Evolutionary conservation across 2,113 vertebrate genomes (phyloP).

Genomic region (Hipposideros armiger): DNA sequence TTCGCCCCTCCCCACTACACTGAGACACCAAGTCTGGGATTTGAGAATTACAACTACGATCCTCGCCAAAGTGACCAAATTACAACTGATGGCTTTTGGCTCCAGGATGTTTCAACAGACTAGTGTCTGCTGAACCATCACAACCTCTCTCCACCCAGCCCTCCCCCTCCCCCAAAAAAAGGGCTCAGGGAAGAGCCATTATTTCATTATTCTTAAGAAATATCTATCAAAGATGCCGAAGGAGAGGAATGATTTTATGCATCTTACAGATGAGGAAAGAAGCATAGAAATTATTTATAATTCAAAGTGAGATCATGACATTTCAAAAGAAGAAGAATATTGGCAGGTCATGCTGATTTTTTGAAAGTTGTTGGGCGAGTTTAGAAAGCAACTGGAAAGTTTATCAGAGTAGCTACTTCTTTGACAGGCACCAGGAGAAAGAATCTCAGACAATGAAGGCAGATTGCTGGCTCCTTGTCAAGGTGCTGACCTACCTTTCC

Average conservation of each 20-base stretch:
- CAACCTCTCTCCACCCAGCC: background rate
- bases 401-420: constrained; percentile 23
- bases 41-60: constrained; percentile 58
- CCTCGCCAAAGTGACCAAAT: constrained; percentile 69
- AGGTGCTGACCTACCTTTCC: constrained; percentile 43
- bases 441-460: background rate
- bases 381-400: constrained; percentile 42
- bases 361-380: constrained; percentile 21
- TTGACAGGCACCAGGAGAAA: constrained; percentile 44
- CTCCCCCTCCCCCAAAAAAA: background rate
- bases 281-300: constrained; percentile 59
- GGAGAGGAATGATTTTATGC: constrained; percentile 24
- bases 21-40: constrained; percentile 77
- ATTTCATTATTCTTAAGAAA: constrained; percentile 72
- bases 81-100: constrained; percentile 71
- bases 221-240: constrained; percentile 22
- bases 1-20: constrained; percentile 43
- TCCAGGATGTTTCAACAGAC: constrained; percentile 67
- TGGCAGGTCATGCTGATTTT: constrained; percentile 60
- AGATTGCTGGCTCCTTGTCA: constrained; percentile 41
- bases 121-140: constrained; percentile 45
- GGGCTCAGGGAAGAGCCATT: constrained; percentile 45
- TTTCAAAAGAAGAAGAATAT: constrained; percentile 52
- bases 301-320: constrained; percentile 37
- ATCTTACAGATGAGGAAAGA: constrained; percentile 46